Evolutionary conservation across 2,888 invertebrate genomes (phyloP), one percentile per base, ranked within the genome.

Genomic region (Plebejus argus): DNA sequence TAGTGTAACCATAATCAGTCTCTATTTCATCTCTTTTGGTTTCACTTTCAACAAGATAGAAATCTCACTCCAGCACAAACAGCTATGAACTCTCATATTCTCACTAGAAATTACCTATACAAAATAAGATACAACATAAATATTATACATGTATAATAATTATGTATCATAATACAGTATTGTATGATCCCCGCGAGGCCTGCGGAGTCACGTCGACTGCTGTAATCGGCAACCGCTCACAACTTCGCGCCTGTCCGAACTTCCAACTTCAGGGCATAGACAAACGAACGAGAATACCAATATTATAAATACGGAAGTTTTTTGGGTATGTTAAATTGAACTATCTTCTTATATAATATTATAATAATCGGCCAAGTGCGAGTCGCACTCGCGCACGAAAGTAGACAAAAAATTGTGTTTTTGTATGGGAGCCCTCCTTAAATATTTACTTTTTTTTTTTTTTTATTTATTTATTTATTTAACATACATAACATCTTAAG

Each of bases 231-330:
- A 66, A 7, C 61, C 10, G 28, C 66, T 33, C 66, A 66, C 28
- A 66, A 66, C 28, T 66, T 66, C 33, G 28, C 66, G 28, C 66
- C 28, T 66, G 66, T 66, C 66, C 18, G 28, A 66, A 66, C 66
- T 66, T 66, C 23, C 12, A 66, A 66, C 66, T 66, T 18, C 66
- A 5, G 28, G 5, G 66, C 10, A 66, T 33, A 66, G 6, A 33
- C 66, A 66, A 33, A 28, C 28, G 28, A 10, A 28, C 23, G 1
- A 23, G 18, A 33, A 66, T 66, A 28, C 15, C 15, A 66, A 33
- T 66, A 66, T 28, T 33, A 28, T 28, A 15, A 66, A 66, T 33
- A 66, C 18, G 8, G 15, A 28, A 18, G 28, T 66, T 33, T 61
- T 33, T 28, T 15, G 1, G 28, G 23, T 61, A 12, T 28, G 1